These are phyloP conservation scores for Cochlearius cochlearius DNA, from an alignment of 2,113 vertebrate species.

Conservation along the genomic window DNA sequence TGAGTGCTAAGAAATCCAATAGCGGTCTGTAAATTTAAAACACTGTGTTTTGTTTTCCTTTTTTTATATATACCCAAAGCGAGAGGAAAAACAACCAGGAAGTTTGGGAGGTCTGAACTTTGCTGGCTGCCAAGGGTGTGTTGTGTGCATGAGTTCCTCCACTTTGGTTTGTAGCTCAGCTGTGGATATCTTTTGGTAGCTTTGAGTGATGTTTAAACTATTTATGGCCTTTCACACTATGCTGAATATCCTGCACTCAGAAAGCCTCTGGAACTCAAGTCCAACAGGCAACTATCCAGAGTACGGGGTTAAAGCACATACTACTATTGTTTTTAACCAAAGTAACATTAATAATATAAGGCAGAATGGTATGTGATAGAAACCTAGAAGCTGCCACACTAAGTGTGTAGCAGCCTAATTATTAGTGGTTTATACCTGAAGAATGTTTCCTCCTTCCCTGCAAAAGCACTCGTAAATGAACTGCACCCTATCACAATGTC, in stretches of 20 bases:
- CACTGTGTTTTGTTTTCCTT: not conserved
- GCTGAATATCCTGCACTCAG: not conserved
- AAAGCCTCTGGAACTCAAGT: not conserved
- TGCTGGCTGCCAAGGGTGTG: not conserved
- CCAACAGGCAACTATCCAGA: not conserved
- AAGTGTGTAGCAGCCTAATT: not conserved
- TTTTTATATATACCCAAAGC: not conserved
- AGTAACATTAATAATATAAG: not conserved
- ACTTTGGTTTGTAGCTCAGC: not conserved
- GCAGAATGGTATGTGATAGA: not conserved
- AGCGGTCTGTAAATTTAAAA: not conserved
- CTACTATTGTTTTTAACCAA: not conserved
- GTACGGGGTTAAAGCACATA: not conserved
- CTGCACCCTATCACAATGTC: not conserved
- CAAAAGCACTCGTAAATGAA: not conserved
- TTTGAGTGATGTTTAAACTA: not conserved
- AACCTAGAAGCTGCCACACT: not conserved
- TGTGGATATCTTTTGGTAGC: not conserved
- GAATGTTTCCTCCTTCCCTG: not conserved
- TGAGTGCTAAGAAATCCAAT: not conserved
- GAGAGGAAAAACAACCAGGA: not conserved
- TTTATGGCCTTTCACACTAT: not conserved
- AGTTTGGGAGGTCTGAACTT: not conserved
- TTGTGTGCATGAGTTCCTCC: not conserved
- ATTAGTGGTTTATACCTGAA: not conserved